phyloP scores from a whole-genome alignment of 2,888 invertebrate species.

The Epinotia nisella region DNA sequence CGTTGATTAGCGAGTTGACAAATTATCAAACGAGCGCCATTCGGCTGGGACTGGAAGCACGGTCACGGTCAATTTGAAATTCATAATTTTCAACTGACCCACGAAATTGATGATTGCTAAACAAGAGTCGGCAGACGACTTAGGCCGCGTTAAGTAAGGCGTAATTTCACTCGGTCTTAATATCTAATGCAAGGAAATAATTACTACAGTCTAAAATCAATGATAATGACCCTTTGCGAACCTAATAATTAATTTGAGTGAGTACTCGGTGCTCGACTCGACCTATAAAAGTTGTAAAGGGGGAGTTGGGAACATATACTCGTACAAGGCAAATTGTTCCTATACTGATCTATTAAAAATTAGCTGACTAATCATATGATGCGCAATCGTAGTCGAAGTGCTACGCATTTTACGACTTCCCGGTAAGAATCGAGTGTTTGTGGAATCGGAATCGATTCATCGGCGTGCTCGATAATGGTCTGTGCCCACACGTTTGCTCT shows the following conservation, averaged over 20 bases:
- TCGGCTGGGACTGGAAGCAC: conserved; percentile 19
- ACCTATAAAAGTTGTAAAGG: no score
- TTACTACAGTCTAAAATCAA: no score
- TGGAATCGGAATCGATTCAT: conserved; percentile 43
- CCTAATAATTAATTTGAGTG: no score
- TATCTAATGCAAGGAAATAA: no score
- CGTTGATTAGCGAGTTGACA: conserved; percentile 18
- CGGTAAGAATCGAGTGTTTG: conserved; percentile 45
- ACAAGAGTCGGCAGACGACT: neutral
- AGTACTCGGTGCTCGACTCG: no score
- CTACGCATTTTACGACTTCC: conserved; percentile 35
- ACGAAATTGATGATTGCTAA: neutral
- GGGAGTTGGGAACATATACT: no score
- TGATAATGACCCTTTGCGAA: no score
- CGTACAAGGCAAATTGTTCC: no score
- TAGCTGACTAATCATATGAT: no score
- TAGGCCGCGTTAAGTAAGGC: no score
- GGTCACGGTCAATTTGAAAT: conserved; percentile 33
- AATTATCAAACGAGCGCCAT: conserved; percentile 20
- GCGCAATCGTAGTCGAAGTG: neutral
- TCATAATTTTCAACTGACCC: conserved; percentile 20
- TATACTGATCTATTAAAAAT: no score
- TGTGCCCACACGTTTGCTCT: conserved; percentile 15
- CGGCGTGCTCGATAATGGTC: conserved; percentile 6
- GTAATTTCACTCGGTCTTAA: no score